phyloP scores from a whole-genome alignment of 2,797 vertebrate species.

The Anolis apletophallus region DNA sequence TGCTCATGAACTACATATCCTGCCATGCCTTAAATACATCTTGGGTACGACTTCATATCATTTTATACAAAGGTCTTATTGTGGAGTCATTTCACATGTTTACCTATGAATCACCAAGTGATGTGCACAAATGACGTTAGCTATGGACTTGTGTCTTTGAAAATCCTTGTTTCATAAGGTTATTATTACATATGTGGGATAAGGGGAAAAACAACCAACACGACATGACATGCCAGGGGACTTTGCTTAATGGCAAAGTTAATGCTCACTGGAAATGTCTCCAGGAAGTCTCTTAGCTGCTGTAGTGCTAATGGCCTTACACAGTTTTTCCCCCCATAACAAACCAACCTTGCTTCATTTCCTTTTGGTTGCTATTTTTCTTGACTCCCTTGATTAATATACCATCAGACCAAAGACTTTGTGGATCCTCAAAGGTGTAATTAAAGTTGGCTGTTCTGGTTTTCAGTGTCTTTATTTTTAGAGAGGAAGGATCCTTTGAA shows the following conservation, averaged over 20 bases:
- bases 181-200: background rate
- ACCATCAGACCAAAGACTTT: slow-evolving; percentile 39
- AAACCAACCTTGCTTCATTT: slow-evolving; percentile 13
- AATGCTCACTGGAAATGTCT: slow-evolving; percentile 18
- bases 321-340: slow-evolving; percentile 1
- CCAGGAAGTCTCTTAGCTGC: slow-evolving; percentile 9
- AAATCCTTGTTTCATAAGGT: background rate
- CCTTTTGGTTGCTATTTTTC: slow-evolving; percentile 23
- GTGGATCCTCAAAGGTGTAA: slow-evolving; percentile 45
- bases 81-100: background rate
- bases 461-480: slow-evolving; percentile 64
- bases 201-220: background rate
- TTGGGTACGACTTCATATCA: no score
- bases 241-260: background rate
- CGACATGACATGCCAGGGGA: background rate
- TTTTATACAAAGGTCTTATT: no score
- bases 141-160: slow-evolving; percentile 21
- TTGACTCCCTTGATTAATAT: slow-evolving; percentile 30
- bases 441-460: slow-evolving; percentile 33
- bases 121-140: background rate
- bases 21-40: no score
- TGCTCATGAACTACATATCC: no score
- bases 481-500: slow-evolving; percentile 39
- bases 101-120: background rate
- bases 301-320: background rate